These are phyloP conservation scores for Clanis bilineata DNA, from an alignment of 2,888 invertebrate species.

Conservation along the genomic window DNA sequence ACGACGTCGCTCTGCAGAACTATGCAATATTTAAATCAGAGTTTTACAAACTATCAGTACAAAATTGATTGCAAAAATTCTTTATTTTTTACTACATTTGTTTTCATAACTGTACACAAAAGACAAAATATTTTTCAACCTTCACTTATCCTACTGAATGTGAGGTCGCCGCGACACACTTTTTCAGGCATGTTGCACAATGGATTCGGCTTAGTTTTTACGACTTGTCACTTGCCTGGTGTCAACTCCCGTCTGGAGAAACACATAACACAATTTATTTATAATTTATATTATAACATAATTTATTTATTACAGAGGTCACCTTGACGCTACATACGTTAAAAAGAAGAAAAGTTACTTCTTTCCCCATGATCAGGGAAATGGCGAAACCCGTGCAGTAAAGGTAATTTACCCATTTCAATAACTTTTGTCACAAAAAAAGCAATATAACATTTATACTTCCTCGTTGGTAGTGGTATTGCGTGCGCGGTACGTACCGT, in stretches of 20 bases:
- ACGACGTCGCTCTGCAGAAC: conserved; percentile 39
- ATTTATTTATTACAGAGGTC: conserved; percentile 54
- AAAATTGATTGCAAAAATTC: conserved; percentile 17
- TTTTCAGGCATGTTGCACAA: too few relatives aligned
- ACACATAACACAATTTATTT: too few relatives aligned
- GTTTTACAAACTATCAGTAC: background rate
- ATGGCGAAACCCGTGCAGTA: conserved; percentile 38
- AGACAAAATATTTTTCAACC: too few relatives aligned
- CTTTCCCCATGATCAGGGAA: conserved; percentile 56
- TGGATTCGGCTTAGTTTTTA: too few relatives aligned
- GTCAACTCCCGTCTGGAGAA: too few relatives aligned
- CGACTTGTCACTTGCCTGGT: too few relatives aligned
- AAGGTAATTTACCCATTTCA: conserved; percentile 39
- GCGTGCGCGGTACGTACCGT: too few relatives aligned
- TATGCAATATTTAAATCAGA: conserved; percentile 33
- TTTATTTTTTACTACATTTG: background rate
- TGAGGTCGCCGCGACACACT: too few relatives aligned
- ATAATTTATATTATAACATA: background rate
- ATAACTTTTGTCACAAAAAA: background rate
- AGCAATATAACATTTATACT: too few relatives aligned
- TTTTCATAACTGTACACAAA: too few relatives aligned
- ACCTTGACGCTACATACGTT: conserved; percentile 68
- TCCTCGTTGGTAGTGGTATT: too few relatives aligned
- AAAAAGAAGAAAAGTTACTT: conserved; percentile 73
- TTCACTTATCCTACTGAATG: too few relatives aligned